Evolutionary conservation across 2,113 vertebrate genomes (phyloP).

Genomic region (Crotalus viridis): DNA sequence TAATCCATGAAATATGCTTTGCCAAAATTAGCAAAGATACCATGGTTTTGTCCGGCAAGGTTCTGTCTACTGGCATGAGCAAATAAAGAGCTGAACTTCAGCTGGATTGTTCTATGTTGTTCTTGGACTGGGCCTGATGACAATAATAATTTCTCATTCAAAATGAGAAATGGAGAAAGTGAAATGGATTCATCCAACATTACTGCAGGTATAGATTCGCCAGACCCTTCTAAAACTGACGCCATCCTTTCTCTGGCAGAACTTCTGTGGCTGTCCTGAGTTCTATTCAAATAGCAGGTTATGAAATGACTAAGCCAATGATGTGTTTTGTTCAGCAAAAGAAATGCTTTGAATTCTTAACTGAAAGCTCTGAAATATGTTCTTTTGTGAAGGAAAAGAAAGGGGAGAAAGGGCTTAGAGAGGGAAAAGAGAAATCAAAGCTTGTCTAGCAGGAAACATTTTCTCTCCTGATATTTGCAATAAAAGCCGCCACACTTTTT

Average conservation of each 20-base stretch:
- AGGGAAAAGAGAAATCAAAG: background rate
- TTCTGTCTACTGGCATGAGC: too few species aligned
- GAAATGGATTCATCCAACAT: background rate
- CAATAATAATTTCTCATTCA: background rate
- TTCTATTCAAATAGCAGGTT: background rate
- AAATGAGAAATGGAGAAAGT: background rate
- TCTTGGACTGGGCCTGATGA: background rate
- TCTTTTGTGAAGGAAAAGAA: background rate
- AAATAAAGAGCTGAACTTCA: too few species aligned
- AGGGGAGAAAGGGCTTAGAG: background rate
- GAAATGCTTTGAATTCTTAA: slow-evolving; percentile 13
- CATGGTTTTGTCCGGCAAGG: background rate
- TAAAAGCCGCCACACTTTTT: background rate
- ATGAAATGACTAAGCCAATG: background rate
- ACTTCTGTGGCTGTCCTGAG: background rate
- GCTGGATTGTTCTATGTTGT: too few species aligned
- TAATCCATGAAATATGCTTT: too few species aligned
- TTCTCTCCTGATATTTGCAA: slow-evolving; percentile 4
- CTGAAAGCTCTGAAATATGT: background rate
- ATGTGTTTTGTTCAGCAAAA: background rate
- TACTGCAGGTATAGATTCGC: background rate
- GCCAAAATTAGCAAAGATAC: background rate
- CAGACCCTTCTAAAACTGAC: background rate
- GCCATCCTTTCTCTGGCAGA: background rate
- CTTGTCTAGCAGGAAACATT: slow-evolving; percentile 13